Percentiles rank a stretch among this genome's conserved stretches.
These are phyloP conservation scores for Mastacembelus armatus DNA, from an alignment of 2,797 vertebrate species.

Conservation along the genomic window DNA sequence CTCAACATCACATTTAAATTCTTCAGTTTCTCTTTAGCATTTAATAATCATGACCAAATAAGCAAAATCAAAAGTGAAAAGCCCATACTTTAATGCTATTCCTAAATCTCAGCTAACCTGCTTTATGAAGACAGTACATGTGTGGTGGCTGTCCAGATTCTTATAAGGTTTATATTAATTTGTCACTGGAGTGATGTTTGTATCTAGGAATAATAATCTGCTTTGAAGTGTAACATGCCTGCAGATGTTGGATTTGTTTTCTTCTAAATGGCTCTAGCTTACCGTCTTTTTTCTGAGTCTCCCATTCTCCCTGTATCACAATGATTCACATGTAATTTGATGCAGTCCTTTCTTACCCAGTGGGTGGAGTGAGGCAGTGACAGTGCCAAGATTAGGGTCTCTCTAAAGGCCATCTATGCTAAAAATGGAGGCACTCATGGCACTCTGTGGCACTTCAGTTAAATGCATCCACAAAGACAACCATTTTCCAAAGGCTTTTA, in stretches of 20 bases:
- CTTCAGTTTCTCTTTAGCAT: too few species aligned
- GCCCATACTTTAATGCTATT: too few species aligned
- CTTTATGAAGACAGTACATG: too few species aligned
- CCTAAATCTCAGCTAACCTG: too few species aligned
- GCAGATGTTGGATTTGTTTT: constrained; percentile 37
- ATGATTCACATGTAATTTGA: constrained; percentile 61
- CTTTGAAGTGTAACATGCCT: constrained; percentile 18
- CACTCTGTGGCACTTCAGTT: constrained; percentile 9
- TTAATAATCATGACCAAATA: too few species aligned
- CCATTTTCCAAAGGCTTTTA: constrained; percentile 31
- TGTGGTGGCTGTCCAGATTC: too few species aligned
- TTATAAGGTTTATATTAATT: too few species aligned
- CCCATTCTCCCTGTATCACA: constrained; percentile 24
- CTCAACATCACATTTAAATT: too few species aligned
- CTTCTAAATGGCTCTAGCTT: constrained; percentile 22
- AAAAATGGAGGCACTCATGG: constrained; percentile 56
- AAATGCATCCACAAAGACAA: constrained; percentile 39
- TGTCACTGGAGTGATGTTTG: constrained; percentile 13
- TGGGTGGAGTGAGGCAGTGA: constrained; percentile 27
- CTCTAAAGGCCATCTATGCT: constrained; percentile 36
- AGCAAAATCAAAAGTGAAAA: too few species aligned
- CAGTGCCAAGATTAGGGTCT: constrained; percentile 42
- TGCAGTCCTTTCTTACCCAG: constrained; percentile 14
- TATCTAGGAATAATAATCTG: not conserved
- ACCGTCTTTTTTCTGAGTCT: constrained; percentile 26